Percentiles rank a stretch among this genome's conserved stretches.
phyloP scores from a whole-genome alignment of 2,113 vertebrate genomes.

The Laticauda laticaudata region DNA sequence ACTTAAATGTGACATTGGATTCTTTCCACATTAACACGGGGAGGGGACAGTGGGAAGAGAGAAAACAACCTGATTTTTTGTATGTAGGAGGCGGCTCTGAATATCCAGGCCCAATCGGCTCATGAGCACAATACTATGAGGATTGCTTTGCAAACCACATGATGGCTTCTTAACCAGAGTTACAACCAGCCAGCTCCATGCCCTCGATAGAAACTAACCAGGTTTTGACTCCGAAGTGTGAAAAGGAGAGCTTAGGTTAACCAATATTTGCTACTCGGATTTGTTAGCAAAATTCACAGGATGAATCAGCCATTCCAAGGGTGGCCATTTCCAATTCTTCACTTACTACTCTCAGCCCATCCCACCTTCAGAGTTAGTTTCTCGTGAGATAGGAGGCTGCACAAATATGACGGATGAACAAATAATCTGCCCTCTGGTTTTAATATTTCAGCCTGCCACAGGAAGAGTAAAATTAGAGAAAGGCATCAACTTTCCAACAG shows the following conservation, averaged over 20 bases:
- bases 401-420: background rate
- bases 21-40: background rate
- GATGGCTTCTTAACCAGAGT: background rate
- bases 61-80: background rate
- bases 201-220: background rate
- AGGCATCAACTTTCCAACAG: background rate
- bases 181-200: background rate
- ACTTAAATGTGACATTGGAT: background rate
- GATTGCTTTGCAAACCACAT: background rate
- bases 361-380: background rate
- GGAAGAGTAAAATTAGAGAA: background rate
- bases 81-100: background rate
- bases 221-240: background rate
- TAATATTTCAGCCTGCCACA: background rate
- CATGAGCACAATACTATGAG: too few species aligned
- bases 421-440: background rate
- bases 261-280: background rate
- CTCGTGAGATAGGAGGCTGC: background rate
- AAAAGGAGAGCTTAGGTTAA: background rate
- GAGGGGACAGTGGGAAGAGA: too few species aligned
- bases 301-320: background rate
- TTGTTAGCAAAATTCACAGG: background rate
- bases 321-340: background rate
- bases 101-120: too few species aligned
- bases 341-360: background rate